These are phyloP conservation scores for Zygogramma bicolorata DNA, from an alignment of 2,888 invertebrate species.

Conservation along the genomic window DNA sequence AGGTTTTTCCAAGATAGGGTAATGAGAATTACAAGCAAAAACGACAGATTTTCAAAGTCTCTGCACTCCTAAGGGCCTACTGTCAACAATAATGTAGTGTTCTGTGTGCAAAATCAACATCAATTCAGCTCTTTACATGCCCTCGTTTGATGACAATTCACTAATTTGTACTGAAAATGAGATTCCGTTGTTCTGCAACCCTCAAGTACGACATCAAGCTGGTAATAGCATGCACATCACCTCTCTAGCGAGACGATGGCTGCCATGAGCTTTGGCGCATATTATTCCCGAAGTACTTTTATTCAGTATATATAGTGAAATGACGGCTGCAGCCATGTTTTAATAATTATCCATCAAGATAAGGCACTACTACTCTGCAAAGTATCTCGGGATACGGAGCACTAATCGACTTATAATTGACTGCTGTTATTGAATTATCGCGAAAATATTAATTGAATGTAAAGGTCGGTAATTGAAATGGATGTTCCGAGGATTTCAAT, in stretches of 20 bases:
- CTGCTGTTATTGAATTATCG: conserved; percentile 9
- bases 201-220: too few species aligned
- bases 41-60: too few species aligned
- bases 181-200: too few species aligned
- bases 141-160: too few species aligned
- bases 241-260: neutral
- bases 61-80: too few species aligned
- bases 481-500: neutral
- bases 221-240: neutral
- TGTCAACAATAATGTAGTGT: too few species aligned
- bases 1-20: too few species aligned
- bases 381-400: neutral
- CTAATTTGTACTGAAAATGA: too few species aligned
- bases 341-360: neutral
- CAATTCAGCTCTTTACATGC: too few species aligned
- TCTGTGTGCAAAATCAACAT: too few species aligned
- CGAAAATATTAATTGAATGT: conserved; percentile 3
- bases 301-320: neutral
- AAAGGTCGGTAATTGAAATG: conserved; percentile 3
- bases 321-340: neutral
- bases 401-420: conserved; percentile 6
- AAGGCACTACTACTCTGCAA: neutral
- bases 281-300: neutral
- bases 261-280: neutral
- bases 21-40: too few species aligned